Base-by-base conservation (phyloP, 2,888 invertebrate species). In the Nematopogon swammerdamellus region DNA sequence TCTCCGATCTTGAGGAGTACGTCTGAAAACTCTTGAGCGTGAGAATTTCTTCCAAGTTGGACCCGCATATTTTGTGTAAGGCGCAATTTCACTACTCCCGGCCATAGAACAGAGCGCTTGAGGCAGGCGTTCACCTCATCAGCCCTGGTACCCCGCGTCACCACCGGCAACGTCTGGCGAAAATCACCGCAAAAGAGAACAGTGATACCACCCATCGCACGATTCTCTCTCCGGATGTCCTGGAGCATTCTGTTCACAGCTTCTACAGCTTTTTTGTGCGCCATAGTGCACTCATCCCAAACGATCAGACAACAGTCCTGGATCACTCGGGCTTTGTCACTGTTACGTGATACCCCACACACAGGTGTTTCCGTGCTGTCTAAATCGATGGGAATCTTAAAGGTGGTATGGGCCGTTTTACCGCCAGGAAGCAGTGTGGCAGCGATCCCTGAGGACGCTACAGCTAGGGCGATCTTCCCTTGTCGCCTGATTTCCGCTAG, bases 351-450 rank as follows among this genome's bases (percentile, higher is more conserved):
- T 56, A 64, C 59, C 49, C 59, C 59, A 51, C 61, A 63, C 19
- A 54, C 55, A 45, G 60, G 58, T 48, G 51, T 48, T 56, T 63
- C 58, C 44, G 36, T 55, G 29, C 46, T 50, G 48, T 59, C 57
- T 49, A 63, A 52, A 50, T 63, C 58, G 44, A 60, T 56, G 14
- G 59, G 58, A 46, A 58, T 53, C 53, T 58, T 57, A 36, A 59
- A 50, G 47, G 55, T 57, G 46, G 64, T 64, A 62, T 63, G 61
- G 53, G 63, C 63, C 45, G 60, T 63, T 49, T 56, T 58, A 10
- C 61, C 55, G 47, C 59, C 59, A 49, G 55, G 56, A 44, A 56
- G 47, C 44, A 57, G 53, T 16, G 58, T 57, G 6, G 58, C 57
- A 17, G 57, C 59, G 48, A 58, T n/a, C n/a, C n/a, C n/a, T n/a